Evolutionary conservation across 2,797 vertebrate species (phyloP).

Genomic region (Gastrophryne carolinensis): DNA sequence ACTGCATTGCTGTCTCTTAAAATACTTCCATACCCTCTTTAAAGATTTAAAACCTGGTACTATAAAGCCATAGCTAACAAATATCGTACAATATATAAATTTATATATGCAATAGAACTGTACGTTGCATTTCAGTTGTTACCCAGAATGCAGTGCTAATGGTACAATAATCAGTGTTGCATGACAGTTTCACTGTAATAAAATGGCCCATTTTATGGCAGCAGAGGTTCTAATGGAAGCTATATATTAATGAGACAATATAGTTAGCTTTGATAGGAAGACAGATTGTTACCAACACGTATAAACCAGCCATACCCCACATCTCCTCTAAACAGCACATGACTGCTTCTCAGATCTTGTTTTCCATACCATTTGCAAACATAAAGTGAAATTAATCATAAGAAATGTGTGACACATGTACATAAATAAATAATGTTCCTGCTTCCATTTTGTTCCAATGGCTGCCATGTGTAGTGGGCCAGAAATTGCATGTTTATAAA

Average conservation of each 20-base stretch:
- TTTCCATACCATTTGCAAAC: conserved; percentile 12
- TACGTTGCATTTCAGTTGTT: background rate
- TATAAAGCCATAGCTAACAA: background rate
- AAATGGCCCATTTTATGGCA: background rate
- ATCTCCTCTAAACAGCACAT: background rate
- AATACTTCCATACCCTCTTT: background rate
- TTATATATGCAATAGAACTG: background rate
- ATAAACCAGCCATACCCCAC: background rate
- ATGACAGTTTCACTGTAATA: background rate
- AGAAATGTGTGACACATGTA: conserved; percentile 29
- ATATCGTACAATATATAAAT: background rate
- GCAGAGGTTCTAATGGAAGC: background rate
- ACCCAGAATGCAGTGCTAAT: background rate
- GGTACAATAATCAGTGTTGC: background rate
- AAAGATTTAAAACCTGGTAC: background rate
- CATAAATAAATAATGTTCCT: conserved; percentile 28
- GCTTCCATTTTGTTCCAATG: conserved; percentile 13
- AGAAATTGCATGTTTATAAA: conserved; percentile 35
- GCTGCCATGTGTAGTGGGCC: conserved; percentile 33
- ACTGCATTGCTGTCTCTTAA: background rate
- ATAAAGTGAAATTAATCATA: conserved; percentile 23
- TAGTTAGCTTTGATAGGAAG: background rate
- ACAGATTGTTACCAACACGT: conserved; percentile 7
- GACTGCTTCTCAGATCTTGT: conserved; percentile 8
- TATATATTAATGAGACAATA: background rate